Evolutionary conservation across 1,140 invertebrate genomes (phyloP).

Genomic region (Drosophila rufa): DNA sequence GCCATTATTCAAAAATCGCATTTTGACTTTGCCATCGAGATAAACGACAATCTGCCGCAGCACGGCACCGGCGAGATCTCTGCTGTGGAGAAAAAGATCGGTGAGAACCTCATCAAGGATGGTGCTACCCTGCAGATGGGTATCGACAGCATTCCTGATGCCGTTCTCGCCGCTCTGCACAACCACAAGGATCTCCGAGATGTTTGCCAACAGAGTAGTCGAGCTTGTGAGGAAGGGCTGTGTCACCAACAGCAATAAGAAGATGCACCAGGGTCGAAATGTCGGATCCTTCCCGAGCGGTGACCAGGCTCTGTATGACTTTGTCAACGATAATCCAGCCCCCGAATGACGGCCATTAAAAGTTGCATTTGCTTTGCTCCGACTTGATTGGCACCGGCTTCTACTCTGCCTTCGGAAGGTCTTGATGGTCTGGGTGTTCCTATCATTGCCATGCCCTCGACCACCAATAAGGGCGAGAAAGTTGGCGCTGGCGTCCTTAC

Average conservation of each 20-base stretch:
- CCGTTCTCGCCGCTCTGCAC: constrained; percentile 91
- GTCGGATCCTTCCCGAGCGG: constrained; percentile 95
- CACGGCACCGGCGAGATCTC: constrained; percentile 88
- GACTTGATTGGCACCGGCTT: constrained; percentile 97
- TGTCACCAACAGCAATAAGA: constrained; percentile 94
- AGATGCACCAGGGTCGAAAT: constrained; percentile 92
- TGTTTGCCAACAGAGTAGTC: constrained; percentile 96
- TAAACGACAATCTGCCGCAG: constrained; percentile 90
- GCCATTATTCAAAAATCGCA: constrained; percentile 95
- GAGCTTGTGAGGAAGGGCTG: constrained; percentile 93
- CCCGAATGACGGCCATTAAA: constrained; percentile 97
- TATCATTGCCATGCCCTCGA: constrained; percentile 96
- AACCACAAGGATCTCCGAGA: constrained; percentile 97
- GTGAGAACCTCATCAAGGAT: constrained; percentile 95
- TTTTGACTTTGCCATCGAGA: constrained; percentile 94
- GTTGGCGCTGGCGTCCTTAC: constrained; percentile 96
- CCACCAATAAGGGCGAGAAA: constrained; percentile 93
- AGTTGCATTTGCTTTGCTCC: constrained; percentile 95
- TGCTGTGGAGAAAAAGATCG: constrained; percentile 92
- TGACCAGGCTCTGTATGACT: constrained; percentile 94
- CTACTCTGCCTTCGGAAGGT: constrained; percentile 96
- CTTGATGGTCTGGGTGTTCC: constrained; percentile 95
- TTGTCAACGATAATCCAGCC: constrained; percentile 97
- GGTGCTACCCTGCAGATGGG: constrained; percentile 98
- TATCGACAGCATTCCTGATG: constrained; percentile 97